phyloP scores from a whole-genome alignment of 1,140 invertebrate genomes.

The Triops cancriformis region DNA sequence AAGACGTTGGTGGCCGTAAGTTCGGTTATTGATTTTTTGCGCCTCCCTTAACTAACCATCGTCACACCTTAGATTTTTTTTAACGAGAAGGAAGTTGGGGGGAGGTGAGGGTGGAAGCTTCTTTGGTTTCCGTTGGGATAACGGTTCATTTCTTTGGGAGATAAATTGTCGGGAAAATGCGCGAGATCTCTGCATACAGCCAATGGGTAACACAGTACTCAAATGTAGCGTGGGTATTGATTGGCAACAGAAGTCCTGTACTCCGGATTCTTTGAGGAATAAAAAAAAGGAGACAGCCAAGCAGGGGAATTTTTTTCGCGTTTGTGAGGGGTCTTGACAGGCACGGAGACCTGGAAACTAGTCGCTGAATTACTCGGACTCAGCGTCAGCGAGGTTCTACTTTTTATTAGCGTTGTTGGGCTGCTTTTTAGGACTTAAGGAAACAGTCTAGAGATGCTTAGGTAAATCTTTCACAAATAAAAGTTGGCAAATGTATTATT shows the following conservation, averaged over 20 bases:
- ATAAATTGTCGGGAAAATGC: background rate
- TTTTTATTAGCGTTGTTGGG: background rate
- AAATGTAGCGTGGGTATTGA: background rate
- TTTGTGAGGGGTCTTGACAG: background rate
- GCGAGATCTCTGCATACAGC: background rate
- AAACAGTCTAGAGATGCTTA: background rate
- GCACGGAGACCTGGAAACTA: background rate
- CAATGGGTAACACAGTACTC: background rate
- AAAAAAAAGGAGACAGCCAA: background rate
- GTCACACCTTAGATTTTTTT: background rate
- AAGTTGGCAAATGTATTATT: background rate
- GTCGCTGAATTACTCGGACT: background rate
- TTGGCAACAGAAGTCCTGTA: background rate
- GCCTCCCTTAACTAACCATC: background rate
- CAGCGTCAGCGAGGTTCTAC: background rate
- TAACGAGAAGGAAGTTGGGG: background rate
- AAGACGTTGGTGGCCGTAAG: conserved; percentile 19
- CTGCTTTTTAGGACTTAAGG: background rate
- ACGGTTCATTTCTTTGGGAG: background rate
- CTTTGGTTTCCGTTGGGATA: background rate
- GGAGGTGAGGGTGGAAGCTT: background rate
- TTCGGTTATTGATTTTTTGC: conserved; percentile 21
- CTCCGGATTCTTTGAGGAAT: background rate
- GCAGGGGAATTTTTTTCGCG: background rate
- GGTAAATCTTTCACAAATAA: background rate